phyloP scores from a whole-genome alignment of 2,113 vertebrate genomes.

The Antigone vipio region DNA sequence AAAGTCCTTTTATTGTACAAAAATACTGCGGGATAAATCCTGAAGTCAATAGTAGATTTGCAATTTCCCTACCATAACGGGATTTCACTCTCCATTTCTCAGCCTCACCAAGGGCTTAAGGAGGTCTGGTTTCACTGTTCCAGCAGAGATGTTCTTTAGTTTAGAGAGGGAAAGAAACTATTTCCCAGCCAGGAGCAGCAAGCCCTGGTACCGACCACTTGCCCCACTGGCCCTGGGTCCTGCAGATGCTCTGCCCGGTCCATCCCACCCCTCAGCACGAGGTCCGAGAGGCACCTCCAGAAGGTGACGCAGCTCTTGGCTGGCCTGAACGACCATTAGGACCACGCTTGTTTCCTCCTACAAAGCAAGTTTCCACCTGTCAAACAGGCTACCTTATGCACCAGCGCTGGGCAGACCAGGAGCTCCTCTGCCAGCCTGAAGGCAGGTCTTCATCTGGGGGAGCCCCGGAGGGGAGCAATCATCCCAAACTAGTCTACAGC shows the following conservation, averaged over 20 bases:
- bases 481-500: neutral
- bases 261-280: neutral
- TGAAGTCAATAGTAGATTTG: no score
- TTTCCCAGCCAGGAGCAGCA: neutral
- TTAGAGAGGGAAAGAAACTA: neutral
- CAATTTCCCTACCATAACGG: neutral
- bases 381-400: neutral
- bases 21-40: neutral
- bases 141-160: neutral
- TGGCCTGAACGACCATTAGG: neutral
- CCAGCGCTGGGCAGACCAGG: fast-evolving
- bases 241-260: fast-evolving
- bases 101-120: neutral
- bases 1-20: neutral
- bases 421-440: neutral
- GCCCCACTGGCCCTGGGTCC: neutral
- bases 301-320: neutral
- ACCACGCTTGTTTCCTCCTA: neutral
- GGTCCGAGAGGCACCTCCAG: neutral
- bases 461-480: neutral
- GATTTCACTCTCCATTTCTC: neutral
- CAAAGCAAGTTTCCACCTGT: neutral
- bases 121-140: neutral
- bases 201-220: neutral
- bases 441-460: no score